phyloP scores from a whole-genome alignment of 1,140 invertebrate species.

The Drosophila pandora region DNA sequence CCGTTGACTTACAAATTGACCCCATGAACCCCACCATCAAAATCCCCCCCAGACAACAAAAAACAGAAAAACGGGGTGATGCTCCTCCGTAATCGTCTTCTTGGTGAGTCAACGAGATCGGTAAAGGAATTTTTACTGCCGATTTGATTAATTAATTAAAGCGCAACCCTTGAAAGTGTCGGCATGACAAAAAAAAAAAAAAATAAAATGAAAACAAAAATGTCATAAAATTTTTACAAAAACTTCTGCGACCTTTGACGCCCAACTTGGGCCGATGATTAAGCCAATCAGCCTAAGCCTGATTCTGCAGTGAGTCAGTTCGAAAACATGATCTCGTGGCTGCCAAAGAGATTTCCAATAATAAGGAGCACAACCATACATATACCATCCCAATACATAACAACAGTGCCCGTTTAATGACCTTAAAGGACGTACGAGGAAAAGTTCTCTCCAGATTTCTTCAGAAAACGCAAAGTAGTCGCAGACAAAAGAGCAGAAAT shows the following conservation, averaged over 20 bases:
- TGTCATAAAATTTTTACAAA: constrained; percentile 61
- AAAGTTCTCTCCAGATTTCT: constrained; percentile 70
- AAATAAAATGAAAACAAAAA: constrained; percentile 18
- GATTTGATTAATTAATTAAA: constrained; percentile 82
- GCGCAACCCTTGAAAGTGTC: constrained; percentile 69
- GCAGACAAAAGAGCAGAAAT: constrained; percentile 12
- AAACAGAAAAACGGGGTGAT: not conserved
- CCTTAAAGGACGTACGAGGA: constrained; percentile 72
- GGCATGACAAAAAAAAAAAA: constrained; percentile 42
- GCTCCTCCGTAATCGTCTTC: constrained; percentile 25
- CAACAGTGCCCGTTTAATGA: constrained; percentile 63
- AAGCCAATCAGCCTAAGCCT: constrained; percentile 51
- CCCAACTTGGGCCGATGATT: constrained; percentile 75
- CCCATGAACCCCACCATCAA: constrained; percentile 27
- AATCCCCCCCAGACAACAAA: not conserved
- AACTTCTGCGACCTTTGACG: constrained; percentile 55
- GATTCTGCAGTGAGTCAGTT: constrained; percentile 5
- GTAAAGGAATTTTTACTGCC: constrained; percentile 64
- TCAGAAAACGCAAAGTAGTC: constrained; percentile 53
- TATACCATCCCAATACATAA: constrained; percentile 10
- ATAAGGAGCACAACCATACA: constrained; percentile 4
- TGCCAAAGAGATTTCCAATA: constrained; percentile 9
- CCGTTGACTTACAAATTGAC: constrained; percentile 61
- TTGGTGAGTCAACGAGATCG: constrained; percentile 48
- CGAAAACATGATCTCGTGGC: constrained; percentile 5